These are phyloP conservation scores for Folsomia manolachei DNA, from an alignment of 2,888 invertebrate species.

Conservation along the genomic window DNA sequence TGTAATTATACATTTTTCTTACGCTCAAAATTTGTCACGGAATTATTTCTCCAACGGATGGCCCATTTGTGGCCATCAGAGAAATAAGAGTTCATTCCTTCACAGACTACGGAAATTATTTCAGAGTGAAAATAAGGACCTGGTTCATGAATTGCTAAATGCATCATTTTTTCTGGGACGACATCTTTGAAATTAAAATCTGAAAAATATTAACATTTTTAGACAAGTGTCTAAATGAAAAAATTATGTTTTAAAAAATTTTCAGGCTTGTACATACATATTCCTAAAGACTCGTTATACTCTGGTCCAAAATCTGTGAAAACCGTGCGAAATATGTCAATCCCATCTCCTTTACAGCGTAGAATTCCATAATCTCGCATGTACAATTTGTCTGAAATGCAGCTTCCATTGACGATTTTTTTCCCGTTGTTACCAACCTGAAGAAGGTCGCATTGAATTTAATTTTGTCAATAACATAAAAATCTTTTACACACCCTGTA, in stretches of 20 bases:
- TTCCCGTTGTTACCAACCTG: conserved; percentile 28
- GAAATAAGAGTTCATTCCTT: conserved; percentile 18
- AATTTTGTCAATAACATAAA: not conserved
- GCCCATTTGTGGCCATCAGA: conserved; percentile 22
- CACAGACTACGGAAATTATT: conserved; percentile 12
- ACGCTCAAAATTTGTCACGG: conserved; percentile 27
- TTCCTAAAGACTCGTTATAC: not conserved
- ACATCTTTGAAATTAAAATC: conserved; percentile 34
- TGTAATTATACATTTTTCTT: conserved; percentile 15
- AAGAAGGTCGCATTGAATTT: not conserved
- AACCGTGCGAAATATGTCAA: conserved; percentile 31
- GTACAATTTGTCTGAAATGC: conserved; percentile 29
- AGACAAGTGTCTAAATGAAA: not conserved
- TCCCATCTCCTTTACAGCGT: conserved; percentile 37
- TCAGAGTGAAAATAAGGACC: conserved; percentile 9
- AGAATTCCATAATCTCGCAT: conserved; percentile 31
- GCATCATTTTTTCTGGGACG: conserved; percentile 33
- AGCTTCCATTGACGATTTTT: conserved; percentile 27
- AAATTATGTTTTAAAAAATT: not conserved
- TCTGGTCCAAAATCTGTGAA: conserved; percentile 35
- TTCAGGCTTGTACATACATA: conserved; percentile 15
- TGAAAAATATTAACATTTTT: not conserved
- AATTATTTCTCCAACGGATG: conserved; percentile 18
- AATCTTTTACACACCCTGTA: conserved; percentile 22
- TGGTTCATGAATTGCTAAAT: conserved; percentile 17